A percentile compares a stretch with the other conserved stretches of the same genome.
Evolutionary conservation across 2,113 vertebrate genomes (phyloP).

Genomic region (Megaleporinus macrocephalus): DNA sequence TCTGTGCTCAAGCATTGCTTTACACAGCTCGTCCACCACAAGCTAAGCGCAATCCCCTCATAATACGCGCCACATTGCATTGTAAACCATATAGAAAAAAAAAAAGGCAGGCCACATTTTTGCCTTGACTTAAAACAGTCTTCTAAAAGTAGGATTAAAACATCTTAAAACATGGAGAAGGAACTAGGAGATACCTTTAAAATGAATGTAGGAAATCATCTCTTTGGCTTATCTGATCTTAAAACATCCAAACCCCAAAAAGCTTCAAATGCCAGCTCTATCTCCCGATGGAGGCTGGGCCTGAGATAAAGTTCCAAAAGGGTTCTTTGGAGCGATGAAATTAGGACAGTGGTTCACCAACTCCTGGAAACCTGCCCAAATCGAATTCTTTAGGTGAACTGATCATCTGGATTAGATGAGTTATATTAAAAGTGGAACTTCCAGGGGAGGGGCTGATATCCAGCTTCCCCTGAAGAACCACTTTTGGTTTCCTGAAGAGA

Average conservation of each 20-base stretch:
- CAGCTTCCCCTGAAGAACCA: too few relatives aligned
- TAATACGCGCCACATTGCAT: neutral
- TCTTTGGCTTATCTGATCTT: neutral
- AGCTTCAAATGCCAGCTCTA: constrained; percentile 1
- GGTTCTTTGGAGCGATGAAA: neutral
- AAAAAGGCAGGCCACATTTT: neutral
- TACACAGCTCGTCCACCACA: too few relatives aligned
- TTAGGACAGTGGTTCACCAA: too few relatives aligned
- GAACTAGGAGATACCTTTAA: neutral
- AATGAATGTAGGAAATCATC: neutral
- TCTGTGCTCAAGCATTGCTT: constrained; percentile 5
- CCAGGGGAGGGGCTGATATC: too few relatives aligned
- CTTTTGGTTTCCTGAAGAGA: too few relatives aligned
- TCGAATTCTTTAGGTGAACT: too few relatives aligned
- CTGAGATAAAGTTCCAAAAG: neutral
- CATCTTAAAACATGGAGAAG: neutral
- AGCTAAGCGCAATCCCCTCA: neutral
- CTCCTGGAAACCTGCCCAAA: too few relatives aligned
- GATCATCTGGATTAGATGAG: too few relatives aligned
- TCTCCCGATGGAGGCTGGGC: neutral
- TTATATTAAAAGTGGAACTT: too few relatives aligned
- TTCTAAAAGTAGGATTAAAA: neutral
- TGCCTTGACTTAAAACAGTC: neutral
- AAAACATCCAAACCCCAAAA: neutral
- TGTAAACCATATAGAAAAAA: too few relatives aligned